Evolutionary conservation across 2,888 invertebrate species (phyloP).

Genomic region (Neria commutata): DNA sequence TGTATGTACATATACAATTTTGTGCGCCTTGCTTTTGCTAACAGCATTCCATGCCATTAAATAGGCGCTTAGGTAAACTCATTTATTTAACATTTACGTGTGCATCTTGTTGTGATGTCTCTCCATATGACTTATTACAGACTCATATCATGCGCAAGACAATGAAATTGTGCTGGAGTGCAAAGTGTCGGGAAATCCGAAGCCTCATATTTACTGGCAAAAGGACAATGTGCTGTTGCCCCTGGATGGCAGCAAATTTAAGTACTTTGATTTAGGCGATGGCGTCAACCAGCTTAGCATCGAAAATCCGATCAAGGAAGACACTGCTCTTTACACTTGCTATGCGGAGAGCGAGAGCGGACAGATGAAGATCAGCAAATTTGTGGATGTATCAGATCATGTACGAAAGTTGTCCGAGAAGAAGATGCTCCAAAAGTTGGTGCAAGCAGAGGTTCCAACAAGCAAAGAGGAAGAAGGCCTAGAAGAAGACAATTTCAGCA

Average conservation of each 20-base stretch:
- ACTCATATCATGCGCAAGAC: conserved; percentile 72
- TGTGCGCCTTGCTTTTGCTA: background rate
- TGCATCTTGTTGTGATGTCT: conserved; percentile 14
- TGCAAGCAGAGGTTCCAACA: conserved; percentile 37
- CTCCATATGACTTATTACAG: conserved; percentile 54
- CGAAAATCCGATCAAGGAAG: conserved; percentile 67
- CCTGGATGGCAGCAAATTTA: conserved; percentile 65
- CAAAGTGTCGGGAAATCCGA: conserved; percentile 74
- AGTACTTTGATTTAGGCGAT: conserved; percentile 69
- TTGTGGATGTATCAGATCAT: conserved; percentile 55
- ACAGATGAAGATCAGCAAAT: conserved; percentile 58
- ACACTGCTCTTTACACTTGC: conserved; percentile 78
- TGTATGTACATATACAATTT: conserved; percentile 11
- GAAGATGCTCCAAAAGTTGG: conserved; percentile 31
- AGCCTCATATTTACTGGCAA: conserved; percentile 69
- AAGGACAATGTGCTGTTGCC: conserved; percentile 74
- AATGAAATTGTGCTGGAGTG: conserved; percentile 79
- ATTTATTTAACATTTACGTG: conserved; percentile 33
- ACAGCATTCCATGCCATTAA: background rate
- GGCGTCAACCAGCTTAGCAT: conserved; percentile 75
- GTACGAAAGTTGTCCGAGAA: conserved; percentile 40
- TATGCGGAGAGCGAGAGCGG: conserved; percentile 75
- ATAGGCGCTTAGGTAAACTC: too few relatives aligned
- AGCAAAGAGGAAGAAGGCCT: background rate
- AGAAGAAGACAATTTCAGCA: conserved; percentile 20